Percentiles rank a stretch among this genome's conserved stretches.
These are phyloP conservation scores for Hemiscyllium ocellatum DNA, from an alignment of 2,113 vertebrate genomes.

Conservation along the genomic window DNA sequence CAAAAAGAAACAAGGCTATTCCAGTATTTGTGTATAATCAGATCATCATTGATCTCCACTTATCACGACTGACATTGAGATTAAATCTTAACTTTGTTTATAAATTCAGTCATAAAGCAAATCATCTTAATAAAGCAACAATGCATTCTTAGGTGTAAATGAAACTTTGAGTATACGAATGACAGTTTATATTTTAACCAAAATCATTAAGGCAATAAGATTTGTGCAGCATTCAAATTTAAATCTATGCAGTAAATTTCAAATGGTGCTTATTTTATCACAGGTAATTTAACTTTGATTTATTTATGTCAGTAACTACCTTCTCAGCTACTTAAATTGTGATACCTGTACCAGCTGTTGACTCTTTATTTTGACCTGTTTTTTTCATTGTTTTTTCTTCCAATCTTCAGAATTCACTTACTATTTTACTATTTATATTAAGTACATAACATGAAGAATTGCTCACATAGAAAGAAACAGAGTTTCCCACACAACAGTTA, in stretches of 20 bases:
- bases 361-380: no score
- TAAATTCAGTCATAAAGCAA: background rate
- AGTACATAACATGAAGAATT: no score
- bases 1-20: background rate
- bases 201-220: background rate
- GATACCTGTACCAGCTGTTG: no score
- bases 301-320: no score
- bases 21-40: background rate
- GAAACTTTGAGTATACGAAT: background rate
- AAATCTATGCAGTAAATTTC: background rate
- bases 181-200: background rate
- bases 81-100: background rate
- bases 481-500: no score
- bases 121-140: background rate
- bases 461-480: no score
- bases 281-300: no score
- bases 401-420: no score
- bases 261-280: background rate
- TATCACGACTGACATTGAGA: background rate
- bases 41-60: background rate
- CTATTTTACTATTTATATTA: no score
- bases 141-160: background rate
- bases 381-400: no score
- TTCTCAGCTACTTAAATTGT: no score
- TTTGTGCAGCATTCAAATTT: background rate